Base-by-base conservation (phyloP, 2,113 vertebrate species). In the Petrocephalus zakoni region DNA sequence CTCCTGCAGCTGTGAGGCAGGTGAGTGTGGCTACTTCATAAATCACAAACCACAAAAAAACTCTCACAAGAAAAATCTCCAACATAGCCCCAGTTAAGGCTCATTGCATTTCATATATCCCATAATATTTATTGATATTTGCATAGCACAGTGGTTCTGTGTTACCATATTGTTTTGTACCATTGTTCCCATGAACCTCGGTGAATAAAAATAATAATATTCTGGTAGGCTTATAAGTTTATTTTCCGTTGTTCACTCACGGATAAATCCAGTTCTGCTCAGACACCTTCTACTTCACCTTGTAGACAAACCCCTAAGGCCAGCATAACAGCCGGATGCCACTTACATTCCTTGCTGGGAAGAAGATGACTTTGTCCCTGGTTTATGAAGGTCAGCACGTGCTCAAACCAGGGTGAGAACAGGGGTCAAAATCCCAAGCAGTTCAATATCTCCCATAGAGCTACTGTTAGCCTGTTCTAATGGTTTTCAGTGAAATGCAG, bases 301-400 rank as follows among this genome's bases (percentile, higher is more conserved):
- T 47, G 78, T 42, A 46, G 78, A 82, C 72, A 78, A 42, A 78
- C 37, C 37, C 15, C 75, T 81, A 81, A 81, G 75, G 15, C 46
- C 81, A 46, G 21, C 46, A 83, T 83, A 49, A 49, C 49, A 83
- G 81, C 8, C 81, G 8, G 81, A n/a, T 21, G 19, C 46, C 49
- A 83, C 46, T 83, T 83, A 83, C 81, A 9, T 49, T 49, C 81
- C 81, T 22, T 83, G 46, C 46, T 83, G 81, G 81, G 81, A 83
- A 83, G 81, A 49, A 83, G 81, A 83, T 83, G 46, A 83, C 22
- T n/a, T n/a, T 22, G 81, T 83, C 81, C 49, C n/a, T 83, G 81
- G 81, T 83, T 83, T 49, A 42, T 49, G 81, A 46, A 47, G 81
- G 81, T 46, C 81, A 49, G 81, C 37, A n/a, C 10, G 9, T 85